A percentile compares a stretch with the other conserved stretches of the same genome.
These are phyloP conservation scores for Poicephalus gulielmi DNA, from an alignment of 2,113 vertebrate genomes.

Conservation along the genomic window DNA sequence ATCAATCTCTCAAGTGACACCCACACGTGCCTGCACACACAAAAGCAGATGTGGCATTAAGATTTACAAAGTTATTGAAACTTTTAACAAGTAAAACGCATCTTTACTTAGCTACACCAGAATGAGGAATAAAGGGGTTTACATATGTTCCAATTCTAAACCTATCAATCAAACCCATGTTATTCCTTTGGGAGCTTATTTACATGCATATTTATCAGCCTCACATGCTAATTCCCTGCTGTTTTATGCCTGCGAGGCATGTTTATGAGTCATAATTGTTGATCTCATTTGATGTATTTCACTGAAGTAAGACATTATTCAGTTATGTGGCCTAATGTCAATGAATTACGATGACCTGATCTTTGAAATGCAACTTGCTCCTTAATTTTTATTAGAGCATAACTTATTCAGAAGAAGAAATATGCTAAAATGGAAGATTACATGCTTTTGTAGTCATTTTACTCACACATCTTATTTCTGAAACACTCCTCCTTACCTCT, in stretches of 20 bases:
- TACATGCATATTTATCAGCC: conserved; percentile 99
- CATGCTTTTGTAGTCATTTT: conserved; percentile 40
- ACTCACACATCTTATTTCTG: conserved; percentile 58
- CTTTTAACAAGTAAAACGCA: conserved; percentile 98
- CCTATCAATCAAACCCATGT: conserved; percentile 99
- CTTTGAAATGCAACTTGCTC: conserved; percentile 90
- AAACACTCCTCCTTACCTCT: conserved; percentile 27
- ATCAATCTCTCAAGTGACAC: conserved; percentile 90
- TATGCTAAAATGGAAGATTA: conserved; percentile 57
- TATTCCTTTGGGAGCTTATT: conserved; percentile 99
- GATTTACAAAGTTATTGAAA: conserved; percentile 99
- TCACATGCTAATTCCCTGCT: conserved; percentile 99
- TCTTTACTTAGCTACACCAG: conserved; percentile 92
- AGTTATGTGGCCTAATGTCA: conserved; percentile 97
- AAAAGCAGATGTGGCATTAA: conserved; percentile 98
- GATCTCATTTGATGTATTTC: conserved; percentile 99
- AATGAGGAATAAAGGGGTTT: conserved; percentile 97
- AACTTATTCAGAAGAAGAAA: conserved; percentile 71
- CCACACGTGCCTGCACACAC: conserved; percentile 83
- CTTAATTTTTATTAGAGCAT: conserved; percentile 84
- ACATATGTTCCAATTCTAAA: conserved; percentile 99
- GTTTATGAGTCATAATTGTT: conserved; percentile 99
- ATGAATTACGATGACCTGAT: conserved; percentile 93
- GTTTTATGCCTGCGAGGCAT: conserved; percentile 98
- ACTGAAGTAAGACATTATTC: conserved; percentile 98